phyloP scores from a whole-genome alignment of 2,113 vertebrate genomes.

The Syrrhaptes paradoxus region DNA sequence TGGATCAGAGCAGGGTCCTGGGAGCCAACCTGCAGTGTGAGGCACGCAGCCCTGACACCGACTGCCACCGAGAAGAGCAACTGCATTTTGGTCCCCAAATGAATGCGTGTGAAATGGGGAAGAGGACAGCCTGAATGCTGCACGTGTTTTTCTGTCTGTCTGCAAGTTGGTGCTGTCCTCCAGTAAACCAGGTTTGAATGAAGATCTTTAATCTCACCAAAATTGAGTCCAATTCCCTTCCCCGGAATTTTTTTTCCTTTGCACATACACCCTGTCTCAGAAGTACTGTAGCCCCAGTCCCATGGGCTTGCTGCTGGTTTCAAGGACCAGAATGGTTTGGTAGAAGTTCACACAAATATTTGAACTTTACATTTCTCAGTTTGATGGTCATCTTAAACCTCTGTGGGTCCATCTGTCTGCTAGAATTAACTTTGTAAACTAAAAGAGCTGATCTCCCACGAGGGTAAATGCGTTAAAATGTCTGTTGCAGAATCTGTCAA shows the following conservation, averaged over 20 bases:
- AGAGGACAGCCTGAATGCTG: not conserved
- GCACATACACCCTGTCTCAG: not conserved
- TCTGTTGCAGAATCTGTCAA: not conserved
- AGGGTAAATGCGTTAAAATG: not conserved
- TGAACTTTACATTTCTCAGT: not conserved
- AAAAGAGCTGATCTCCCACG: not conserved
- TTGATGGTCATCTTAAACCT: not conserved
- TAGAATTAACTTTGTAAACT: not conserved
- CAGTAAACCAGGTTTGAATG: not conserved
- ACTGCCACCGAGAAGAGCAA: accelerated
- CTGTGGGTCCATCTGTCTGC: not conserved
- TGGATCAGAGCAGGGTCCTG: not conserved
- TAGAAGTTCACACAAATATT: not conserved
- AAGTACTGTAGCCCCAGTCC: not conserved
- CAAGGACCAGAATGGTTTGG: not conserved
- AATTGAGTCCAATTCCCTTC: not conserved
- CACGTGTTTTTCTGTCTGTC: accelerated
- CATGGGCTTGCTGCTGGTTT: accelerated
- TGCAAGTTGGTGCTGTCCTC: not conserved
- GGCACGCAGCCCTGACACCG: no score
- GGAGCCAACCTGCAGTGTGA: accelerated
- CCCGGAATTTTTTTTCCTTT: not conserved
- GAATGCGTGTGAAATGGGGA: not conserved
- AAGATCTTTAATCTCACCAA: not conserved
- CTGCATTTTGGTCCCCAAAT: not conserved